phyloP scores from a whole-genome alignment of 2,113 vertebrate genomes.

The Stegostoma tigrinum region DNA sequence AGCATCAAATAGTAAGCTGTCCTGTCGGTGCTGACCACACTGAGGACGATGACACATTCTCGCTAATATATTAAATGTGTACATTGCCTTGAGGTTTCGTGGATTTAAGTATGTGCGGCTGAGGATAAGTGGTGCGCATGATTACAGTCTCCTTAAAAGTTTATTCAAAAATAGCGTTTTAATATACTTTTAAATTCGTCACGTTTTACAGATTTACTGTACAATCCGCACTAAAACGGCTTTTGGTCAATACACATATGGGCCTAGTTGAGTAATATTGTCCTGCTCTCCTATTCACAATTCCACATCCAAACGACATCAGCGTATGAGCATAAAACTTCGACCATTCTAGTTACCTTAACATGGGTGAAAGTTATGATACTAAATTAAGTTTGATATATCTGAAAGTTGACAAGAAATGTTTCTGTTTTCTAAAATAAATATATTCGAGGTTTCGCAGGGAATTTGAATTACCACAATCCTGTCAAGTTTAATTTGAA shows the following conservation, averaged over 20 bases:
- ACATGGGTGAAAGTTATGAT: not conserved
- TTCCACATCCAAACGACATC: not conserved
- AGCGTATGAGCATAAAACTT: not conserved
- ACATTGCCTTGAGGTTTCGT: not conserved
- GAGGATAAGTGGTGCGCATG: not conserved
- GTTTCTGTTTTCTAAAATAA: not conserved
- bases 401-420: not conserved
- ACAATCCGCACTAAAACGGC: not conserved
- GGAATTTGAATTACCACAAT: not conserved
- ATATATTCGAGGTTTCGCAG: not conserved
- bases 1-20: not conserved
- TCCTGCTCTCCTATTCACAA: not conserved
- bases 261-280: not conserved
- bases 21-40: not conserved
- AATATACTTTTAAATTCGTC: not conserved
- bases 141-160: not conserved
- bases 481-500: not conserved
- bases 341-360: not conserved
- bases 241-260: not conserved
- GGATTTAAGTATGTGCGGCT: not conserved
- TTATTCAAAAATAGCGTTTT: not conserved
- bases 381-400: not conserved
- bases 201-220: not conserved
- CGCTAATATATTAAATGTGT: not conserved
- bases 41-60: not conserved